Evolutionary conservation across 2,113 vertebrate genomes (phyloP).

Genomic region (Petrocephalus microphthalmus): DNA sequence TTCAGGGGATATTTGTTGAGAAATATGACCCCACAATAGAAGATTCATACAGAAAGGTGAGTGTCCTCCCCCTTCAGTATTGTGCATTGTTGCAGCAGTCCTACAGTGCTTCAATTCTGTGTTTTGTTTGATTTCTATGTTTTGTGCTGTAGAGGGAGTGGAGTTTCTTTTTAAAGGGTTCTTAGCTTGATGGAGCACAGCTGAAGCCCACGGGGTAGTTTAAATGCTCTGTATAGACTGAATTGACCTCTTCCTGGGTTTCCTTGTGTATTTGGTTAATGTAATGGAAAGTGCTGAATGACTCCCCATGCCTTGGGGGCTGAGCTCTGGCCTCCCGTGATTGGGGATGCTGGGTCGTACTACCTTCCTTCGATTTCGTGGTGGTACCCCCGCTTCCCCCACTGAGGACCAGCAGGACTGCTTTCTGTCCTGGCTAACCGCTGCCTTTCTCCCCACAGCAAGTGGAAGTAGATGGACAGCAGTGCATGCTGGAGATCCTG

Average conservation of each 20-base stretch:
- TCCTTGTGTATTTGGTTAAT: background rate
- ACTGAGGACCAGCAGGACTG: background rate
- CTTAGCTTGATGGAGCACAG: background rate
- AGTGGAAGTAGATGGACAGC: conserved; percentile 85
- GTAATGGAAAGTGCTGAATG: background rate
- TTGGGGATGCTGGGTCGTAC: background rate
- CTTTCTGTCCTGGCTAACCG: background rate
- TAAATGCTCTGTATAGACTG: background rate
- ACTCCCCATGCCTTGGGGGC: background rate
- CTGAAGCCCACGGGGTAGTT: background rate
- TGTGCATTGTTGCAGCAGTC: background rate
- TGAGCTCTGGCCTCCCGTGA: background rate
- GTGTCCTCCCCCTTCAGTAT: background rate
- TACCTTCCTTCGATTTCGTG: background rate
- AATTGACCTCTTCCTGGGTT: background rate
- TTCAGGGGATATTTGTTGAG: conserved; percentile 28
- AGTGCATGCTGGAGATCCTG: conserved; percentile 86
- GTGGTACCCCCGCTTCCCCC: background rate
- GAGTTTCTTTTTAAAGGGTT: background rate
- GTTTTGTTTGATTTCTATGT: background rate
- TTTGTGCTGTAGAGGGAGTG: background rate
- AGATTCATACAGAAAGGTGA: conserved; percentile 27
- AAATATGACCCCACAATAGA: conserved; percentile 30
- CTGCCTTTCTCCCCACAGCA: conserved; percentile 55
- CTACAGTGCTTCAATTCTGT: background rate